These are phyloP conservation scores for Pseudomyrmex concolor DNA, from an alignment of 1,140 invertebrate species.

Conservation along the genomic window DNA sequence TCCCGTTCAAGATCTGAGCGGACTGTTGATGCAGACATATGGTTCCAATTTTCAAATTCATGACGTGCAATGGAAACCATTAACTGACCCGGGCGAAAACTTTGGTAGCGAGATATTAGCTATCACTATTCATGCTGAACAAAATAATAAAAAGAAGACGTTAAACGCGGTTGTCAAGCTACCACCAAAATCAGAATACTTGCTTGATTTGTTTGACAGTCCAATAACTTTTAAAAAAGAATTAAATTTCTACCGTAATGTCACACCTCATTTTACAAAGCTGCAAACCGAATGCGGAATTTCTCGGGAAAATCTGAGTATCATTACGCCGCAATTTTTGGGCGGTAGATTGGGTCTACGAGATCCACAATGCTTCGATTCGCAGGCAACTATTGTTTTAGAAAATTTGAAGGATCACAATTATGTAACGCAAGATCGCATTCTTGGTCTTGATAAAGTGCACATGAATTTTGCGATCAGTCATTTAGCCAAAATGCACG, in stretches of 20 bases:
- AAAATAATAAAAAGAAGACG: conserved; percentile 73
- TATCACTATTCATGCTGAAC: conserved; percentile 77
- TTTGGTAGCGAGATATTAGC: conserved; percentile 87
- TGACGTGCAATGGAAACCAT: conserved; percentile 76
- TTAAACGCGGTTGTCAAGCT: conserved; percentile 86
- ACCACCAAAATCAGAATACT: conserved; percentile 86
- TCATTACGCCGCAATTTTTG: conserved; percentile 84
- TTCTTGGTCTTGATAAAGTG: conserved; percentile 84
- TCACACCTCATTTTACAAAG: conserved; percentile 84
- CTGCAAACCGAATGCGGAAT: conserved; percentile 84
- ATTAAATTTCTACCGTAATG: conserved; percentile 85
- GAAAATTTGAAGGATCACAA: conserved; percentile 86
- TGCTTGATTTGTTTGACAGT: conserved; percentile 86
- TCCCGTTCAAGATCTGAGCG: conserved; percentile 76
- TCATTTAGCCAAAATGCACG: conserved; percentile 86
- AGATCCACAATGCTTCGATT: conserved; percentile 83
- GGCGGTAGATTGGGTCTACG: conserved; percentile 86
- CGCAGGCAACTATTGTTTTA: conserved; percentile 85
- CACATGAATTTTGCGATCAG: conserved; percentile 84
- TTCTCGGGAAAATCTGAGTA: conserved; percentile 79
- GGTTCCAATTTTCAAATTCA: conserved; percentile 71
- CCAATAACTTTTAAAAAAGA: conserved; percentile 87
- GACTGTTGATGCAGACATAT: conserved; percentile 72
- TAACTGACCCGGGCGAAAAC: conserved; percentile 87
- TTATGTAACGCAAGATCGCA: conserved; percentile 85